phyloP scores from a whole-genome alignment of 2,113 vertebrate species.

The Gadus macrocephalus region DNA sequence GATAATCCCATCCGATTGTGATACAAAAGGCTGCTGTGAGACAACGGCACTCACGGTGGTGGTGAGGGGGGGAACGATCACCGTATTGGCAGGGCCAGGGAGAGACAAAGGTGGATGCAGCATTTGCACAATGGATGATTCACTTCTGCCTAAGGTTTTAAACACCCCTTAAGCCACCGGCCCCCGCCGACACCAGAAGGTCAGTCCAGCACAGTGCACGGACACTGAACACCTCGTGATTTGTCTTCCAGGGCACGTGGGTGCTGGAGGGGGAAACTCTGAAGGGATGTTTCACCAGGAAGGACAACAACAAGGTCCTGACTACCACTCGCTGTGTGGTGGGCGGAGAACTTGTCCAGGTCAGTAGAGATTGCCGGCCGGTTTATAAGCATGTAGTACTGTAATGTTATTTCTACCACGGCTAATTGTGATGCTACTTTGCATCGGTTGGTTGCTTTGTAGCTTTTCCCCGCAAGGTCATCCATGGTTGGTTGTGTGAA shows the following conservation, averaged over 20 bases:
- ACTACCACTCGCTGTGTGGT: conserved; percentile 69
- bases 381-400: no score
- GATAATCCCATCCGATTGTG: not conserved
- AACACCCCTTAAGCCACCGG: no score
- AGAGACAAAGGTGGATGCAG: no score
- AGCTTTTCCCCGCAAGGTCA: no score
- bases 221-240: no score
- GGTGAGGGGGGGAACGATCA: not conserved
- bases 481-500: no score
- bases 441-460: not conserved
- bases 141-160: no score
- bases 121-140: no score
- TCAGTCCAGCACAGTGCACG: no score
- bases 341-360: conserved; percentile 82
- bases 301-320: conserved; percentile 82
- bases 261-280: conserved; percentile 72
- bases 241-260: conserved; percentile 77
- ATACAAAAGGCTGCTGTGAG: not conserved
- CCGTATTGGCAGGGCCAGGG: no score
- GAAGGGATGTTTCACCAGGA: conserved; percentile 77
- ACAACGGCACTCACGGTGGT: not conserved
- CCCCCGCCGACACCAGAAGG: no score
- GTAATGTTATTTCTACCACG: not conserved
- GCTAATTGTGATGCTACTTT: not conserved
- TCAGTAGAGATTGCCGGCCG: conserved; percentile 50